Evolutionary conservation across 1,140 invertebrate species (phyloP).

Genomic region (Cryptotermes secundus): DNA sequence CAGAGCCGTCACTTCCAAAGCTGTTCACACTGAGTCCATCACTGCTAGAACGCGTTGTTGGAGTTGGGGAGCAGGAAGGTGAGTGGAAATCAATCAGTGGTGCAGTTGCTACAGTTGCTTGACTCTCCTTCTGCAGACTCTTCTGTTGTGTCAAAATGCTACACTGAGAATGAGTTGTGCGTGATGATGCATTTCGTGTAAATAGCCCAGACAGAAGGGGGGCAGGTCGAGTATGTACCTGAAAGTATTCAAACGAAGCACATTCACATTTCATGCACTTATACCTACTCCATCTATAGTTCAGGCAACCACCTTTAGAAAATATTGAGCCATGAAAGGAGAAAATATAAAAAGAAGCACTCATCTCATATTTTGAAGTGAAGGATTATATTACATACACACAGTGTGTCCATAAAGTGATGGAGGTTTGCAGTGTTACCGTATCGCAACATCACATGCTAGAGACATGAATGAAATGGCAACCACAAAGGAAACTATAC

Average conservation of each 20-base stretch:
- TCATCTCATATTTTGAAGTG: too few species aligned
- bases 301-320: too few species aligned
- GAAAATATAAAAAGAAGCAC: too few species aligned
- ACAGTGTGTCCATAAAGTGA: too few species aligned
- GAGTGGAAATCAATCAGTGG: constrained; percentile 61
- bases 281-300: too few species aligned
- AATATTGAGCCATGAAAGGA: too few species aligned
- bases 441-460: too few species aligned
- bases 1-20: constrained; percentile 65
- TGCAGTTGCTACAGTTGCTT: neutral
- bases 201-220: constrained; percentile 27
- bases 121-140: neutral
- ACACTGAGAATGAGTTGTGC: neutral
- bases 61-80: constrained; percentile 69
- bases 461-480: too few species aligned
- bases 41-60: constrained; percentile 69
- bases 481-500: too few species aligned
- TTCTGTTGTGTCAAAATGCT: neutral
- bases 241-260: neutral
- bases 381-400: too few species aligned
- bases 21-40: constrained; percentile 71
- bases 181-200: neutral
- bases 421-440: too few species aligned
- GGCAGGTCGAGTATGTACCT: neutral
- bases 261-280: too few species aligned